Evolutionary conservation across 2,888 invertebrate species (phyloP), one percentile per base, ranked within the genome.

Genomic region (Ctenicera cuprea): DNA sequence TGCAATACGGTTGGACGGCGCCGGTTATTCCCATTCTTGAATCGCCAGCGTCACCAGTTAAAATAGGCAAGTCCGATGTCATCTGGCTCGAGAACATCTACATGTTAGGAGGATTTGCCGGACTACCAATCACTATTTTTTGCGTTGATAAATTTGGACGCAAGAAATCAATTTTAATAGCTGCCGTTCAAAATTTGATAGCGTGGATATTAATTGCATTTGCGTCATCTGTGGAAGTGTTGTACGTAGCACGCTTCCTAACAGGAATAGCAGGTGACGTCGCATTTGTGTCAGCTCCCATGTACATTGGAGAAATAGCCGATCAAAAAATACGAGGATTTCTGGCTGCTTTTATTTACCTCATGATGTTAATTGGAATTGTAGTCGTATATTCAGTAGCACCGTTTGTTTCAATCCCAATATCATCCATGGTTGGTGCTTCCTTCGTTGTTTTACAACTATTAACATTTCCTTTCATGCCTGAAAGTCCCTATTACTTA

Each of bases 291-390:
- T 84, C 86, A 14, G 86, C 86, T 0, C 87, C 87, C 0, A 87
- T 87, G 87, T 87, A 85, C 76, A 84, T 87, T 9, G 86, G 85
- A 3, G 87, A 87, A 78, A 85, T 86, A 63, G 86, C 87, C 3
- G 86, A 87, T 76, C 85, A 86, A 62, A 84, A 85, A 71, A 86
- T 87, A 38, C 74, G 87, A 30, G 87, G 87, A 12, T 85, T 86
- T 71, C 76, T 87, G 9, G 84, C 86, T 0, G 84, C 86, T n/a
- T 82, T 85, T 22, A 86, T 87, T 64, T 87, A 86, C 76, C 80
- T 86, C 14, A 86, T 86, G 84, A 86, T 86, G 86, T 80, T 87
- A 11, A 77, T 85, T n/a, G 87, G 87, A 5, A 84, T 87, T 50
- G 73, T 87, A 1, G 72, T 85, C 1, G 82, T 86, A 0, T 87